These are phyloP conservation scores for Orthonyx spaldingii DNA, from an alignment of 2,113 vertebrate genomes.

Conservation along the genomic window DNA sequence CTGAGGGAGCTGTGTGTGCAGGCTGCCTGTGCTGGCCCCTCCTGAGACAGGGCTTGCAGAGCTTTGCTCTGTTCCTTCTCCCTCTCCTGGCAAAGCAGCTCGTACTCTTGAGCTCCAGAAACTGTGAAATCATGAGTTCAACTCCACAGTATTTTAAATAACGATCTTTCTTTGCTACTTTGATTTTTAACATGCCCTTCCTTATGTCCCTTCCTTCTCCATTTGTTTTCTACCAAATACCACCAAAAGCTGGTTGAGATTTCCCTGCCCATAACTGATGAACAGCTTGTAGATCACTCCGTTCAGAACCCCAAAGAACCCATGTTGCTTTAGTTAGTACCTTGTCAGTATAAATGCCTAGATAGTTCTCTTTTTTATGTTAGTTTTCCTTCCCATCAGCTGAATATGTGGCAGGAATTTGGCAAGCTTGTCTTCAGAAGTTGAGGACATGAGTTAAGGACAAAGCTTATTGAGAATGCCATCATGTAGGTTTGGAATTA, in stretches of 20 bases:
- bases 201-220: background rate
- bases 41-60: background rate
- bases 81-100: background rate
- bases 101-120: background rate
- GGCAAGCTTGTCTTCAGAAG: background rate
- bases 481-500: background rate
- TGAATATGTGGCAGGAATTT: background rate
- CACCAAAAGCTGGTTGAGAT: background rate
- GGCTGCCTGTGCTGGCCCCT: background rate
- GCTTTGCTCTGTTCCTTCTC: background rate
- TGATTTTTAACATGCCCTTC: background rate
- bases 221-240: background rate
- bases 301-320: background rate
- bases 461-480: background rate
- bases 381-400: background rate
- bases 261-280: background rate
- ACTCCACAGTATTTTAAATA: background rate
- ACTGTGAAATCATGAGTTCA: background rate
- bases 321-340: background rate
- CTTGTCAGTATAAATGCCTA: background rate
- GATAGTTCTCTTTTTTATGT: background rate
- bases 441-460: background rate
- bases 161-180: fast-evolving
- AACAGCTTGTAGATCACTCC: background rate
- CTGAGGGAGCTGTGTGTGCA: background rate